Evolutionary conservation across 2,113 vertebrate genomes (phyloP), one percentile per base, ranked within the genome.

Genomic region (Alces alces): DNA sequence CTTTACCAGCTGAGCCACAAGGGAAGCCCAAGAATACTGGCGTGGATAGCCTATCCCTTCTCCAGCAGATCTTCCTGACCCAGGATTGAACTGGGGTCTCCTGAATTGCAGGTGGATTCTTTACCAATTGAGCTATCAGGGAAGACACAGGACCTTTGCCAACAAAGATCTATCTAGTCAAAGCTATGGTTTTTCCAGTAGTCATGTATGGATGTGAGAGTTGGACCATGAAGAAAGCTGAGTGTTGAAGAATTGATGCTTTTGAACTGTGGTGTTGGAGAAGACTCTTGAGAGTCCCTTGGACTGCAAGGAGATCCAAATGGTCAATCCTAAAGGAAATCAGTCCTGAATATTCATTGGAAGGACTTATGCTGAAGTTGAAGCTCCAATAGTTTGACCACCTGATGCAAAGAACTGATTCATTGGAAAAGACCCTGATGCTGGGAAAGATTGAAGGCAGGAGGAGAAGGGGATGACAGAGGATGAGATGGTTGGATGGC

Each of bases 211-310:
- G 64, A 0, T 70, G 36, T 36, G n/a, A 36, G n/a, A 70, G 64
- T 11, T 70, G n/a, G 17, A 36, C 17, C 64, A 36, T 70, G 11
- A 70, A 70, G 17, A 70, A 36, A 70, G 17, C 17, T 70, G 17
- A 70, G 64, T 0, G 0, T 2, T 9, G 21, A 70, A 70, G n/a
- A 70, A 70, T 6, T 70, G 16, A 11, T 36, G n/a, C 2, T 36
- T 66, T 70, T 70, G 33, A 66, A 66, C n/a, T 70, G 4, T 36
- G n/a, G 4, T 70, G n/a, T 70, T 70, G 64, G n/a, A 70, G 17
- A 70, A 70, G 64, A 70, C 4, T 70, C n/a, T 70, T 70, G 64
- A 70, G 64, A 70, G 4, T 70, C n/a, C n/a, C 64, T 10, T 36
- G n/a, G 64, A 36, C 64, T 36, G 2, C 17, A 36, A 36, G n/a